Evolutionary conservation across 1,140 invertebrate species (phyloP).

Genomic region (Conus ventricosus): DNA sequence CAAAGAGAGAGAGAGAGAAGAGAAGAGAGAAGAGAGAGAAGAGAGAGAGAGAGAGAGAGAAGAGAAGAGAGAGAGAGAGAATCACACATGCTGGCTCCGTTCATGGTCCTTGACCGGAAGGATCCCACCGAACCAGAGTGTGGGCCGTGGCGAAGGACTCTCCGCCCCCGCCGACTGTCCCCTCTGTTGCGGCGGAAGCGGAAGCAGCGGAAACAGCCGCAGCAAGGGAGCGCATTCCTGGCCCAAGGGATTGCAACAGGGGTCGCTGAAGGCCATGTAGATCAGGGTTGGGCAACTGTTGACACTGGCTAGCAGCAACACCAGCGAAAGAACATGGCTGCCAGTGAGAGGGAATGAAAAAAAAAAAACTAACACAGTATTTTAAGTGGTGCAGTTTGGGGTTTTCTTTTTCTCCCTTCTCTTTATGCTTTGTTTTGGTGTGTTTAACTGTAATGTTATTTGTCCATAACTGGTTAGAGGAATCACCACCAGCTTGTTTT

Average conservation of each 20-base stretch:
- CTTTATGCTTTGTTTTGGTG: too few relatives aligned
- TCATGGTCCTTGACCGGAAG: not conserved
- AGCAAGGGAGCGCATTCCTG: not conserved
- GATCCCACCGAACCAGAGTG: too few relatives aligned
- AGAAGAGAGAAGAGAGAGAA: too few relatives aligned
- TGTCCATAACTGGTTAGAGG: too few relatives aligned
- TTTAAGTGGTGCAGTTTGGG: too few relatives aligned
- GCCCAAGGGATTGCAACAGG: constrained; percentile 45
- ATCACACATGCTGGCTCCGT: not conserved
- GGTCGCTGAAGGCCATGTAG: constrained; percentile 81
- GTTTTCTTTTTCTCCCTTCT: too few relatives aligned
- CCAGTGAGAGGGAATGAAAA: not conserved
- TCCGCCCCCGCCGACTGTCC: not conserved
- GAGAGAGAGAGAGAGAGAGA: too few relatives aligned
- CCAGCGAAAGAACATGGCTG: constrained; percentile 81
- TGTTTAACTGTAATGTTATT: too few relatives aligned
- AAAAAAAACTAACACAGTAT: not conserved
- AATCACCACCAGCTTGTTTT: too few relatives aligned
- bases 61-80: not conserved
- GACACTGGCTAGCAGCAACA: constrained; percentile 84
- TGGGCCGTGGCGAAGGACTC: not conserved
- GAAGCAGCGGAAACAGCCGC: not conserved
- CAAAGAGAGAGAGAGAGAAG: too few relatives aligned
- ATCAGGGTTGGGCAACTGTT: constrained; percentile 90
- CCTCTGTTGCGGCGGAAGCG: not conserved